Base-by-base conservation (phyloP, 2,797 vertebrate genomes). In the Microctenopoma steveboyesi region DNA sequence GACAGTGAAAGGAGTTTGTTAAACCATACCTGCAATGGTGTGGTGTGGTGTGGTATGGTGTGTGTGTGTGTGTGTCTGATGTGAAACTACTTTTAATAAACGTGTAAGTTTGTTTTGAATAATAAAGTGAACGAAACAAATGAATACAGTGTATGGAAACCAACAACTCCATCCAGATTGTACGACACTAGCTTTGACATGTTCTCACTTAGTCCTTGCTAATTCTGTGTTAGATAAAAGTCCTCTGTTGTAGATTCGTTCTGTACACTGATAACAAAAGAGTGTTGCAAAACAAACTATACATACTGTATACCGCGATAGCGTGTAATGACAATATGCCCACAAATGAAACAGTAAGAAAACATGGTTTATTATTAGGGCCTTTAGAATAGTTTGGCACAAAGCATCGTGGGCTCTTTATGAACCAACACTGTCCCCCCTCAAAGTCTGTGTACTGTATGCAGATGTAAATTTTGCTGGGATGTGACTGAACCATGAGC, bases 71-170 rank as follows among this genome's bases (percentile, higher is more conserved):
- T 69, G 33, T 46, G 52, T 53, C 35, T 55, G 48, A 69, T 64
- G 57, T 79, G 48, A 79, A 76, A 86, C 64, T 71, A 78, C 56
- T 69, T 81, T 74, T 64, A 69, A 64, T 51, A 72, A 40, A 58
- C 62, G 56, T 79, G 70, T 64, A 74, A 78, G 80, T 83, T 82
- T 68, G 83, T 88, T 84, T 80, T 76, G 75, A 83, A 80, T 79
- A 74, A 80, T 77, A 82, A 89, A 86, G 69, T 83, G 69, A 89
- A 84, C 84, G 74, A 81, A 83, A 81, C 50, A 69, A 79, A 78
- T 73, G 60, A 85, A 86, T 84, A 90, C 89, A 91, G 88, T 89
- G 88, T 88, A 88, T 81, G 81, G 86, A 78, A 89, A 85, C 69
- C 50, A 58, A 63, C 56, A 51, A 84, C 87, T 88, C 83, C 73